Evolutionary conservation across 2,888 invertebrate species (phyloP), one percentile per base, ranked within the genome.

Genomic region (Trissoscelio sp.): DNA sequence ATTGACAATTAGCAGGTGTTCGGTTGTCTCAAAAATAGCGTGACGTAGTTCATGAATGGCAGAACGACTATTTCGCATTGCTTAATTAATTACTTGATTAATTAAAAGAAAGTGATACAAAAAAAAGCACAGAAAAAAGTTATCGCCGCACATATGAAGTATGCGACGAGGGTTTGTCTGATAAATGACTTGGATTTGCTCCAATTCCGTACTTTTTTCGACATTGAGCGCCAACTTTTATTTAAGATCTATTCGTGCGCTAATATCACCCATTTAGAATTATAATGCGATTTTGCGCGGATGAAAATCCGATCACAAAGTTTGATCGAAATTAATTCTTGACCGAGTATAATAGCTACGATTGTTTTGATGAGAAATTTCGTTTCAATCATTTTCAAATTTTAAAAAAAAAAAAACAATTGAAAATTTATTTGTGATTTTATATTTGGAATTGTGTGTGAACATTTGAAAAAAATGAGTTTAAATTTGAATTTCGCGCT

Each of bases 261-360:
- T 60, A 60, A 72, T 72, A 51, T 53, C 72, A 20, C 20, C 53
- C 60, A 60, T 53, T 60, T 60, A 60, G 51, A 51, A 60, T 72
- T 39, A 11, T 18, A 60, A 37, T 72, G 48, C 16, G 24, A 18
- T 16, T 9, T 44, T 18, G 20, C n/a, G n/a, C n/a, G n/a, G n/a
- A n/a, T n/a, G n/a, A n/a, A n/a, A n/a, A n/a, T n/a, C n/a, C n/a
- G n/a, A n/a, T 14, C 16, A 14, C 12, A 18, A 20, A 11, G 5
- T 42, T 0, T n/a, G 18, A 31, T 34, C 31, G 7, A 57, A 57
- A 57, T 20, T 37, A 34, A 57, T 57, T 34, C 5, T n/a, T n/a
- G n/a, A n/a, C n/a, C n/a, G n/a, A n/a, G n/a, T n/a, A n/a, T n/a
- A n/a, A n/a, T n/a, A n/a, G n/a, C n/a, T n/a, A n/a, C n/a, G n/a